Evolutionary conservation across 92 coral and sea anemone genomes (phyloP).

Genomic region (Palythoa caribaeorum): DNA sequence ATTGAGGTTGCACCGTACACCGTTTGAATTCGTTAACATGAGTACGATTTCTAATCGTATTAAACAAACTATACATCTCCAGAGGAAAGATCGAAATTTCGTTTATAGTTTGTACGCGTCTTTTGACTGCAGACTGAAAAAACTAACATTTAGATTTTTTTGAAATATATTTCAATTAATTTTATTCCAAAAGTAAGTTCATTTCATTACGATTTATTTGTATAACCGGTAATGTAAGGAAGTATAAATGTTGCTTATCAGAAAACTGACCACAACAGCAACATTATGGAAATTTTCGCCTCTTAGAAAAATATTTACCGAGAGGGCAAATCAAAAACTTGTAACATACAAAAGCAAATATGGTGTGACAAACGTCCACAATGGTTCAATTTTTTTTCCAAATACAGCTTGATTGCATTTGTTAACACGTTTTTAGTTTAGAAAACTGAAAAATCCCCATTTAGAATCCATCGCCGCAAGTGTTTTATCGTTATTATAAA

Average conservation of each 20-base stretch:
- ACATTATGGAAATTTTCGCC: background rate
- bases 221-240: background rate
- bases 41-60: too few relatives aligned
- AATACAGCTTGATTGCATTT: background rate
- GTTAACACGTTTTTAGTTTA: background rate
- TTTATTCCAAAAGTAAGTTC: background rate
- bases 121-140: too few relatives aligned
- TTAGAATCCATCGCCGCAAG: background rate
- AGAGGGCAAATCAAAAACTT: background rate
- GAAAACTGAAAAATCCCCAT: background rate
- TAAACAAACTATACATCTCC: too few relatives aligned
- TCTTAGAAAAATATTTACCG: background rate
- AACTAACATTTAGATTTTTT: too few relatives aligned
- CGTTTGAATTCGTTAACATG: too few relatives aligned
- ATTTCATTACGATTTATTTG: background rate
- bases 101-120: too few relatives aligned
- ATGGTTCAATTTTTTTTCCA: background rate
- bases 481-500: constrained; percentile 4
- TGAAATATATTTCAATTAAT: too few relatives aligned
- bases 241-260: background rate
- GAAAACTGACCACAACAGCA: background rate
- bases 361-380: background rate
- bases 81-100: too few relatives aligned
- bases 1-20: too few relatives aligned
- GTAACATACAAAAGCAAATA: background rate